These are phyloP conservation scores for Podarcis muralis DNA, from an alignment of 2,113 vertebrate species.

Conservation along the genomic window DNA sequence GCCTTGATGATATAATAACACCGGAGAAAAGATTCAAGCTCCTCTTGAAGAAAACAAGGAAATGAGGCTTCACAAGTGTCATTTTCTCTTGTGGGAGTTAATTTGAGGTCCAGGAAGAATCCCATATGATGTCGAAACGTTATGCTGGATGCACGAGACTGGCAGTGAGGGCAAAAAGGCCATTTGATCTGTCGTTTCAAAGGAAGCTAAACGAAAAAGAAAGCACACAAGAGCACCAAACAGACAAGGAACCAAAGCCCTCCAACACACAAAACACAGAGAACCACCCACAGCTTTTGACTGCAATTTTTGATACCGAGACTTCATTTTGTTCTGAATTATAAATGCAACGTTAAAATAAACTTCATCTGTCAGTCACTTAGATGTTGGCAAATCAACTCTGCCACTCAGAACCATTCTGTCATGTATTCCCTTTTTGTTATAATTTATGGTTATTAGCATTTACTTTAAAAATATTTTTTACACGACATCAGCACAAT, in stretches of 20 bases:
- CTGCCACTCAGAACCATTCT: no score
- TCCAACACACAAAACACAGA: not conserved
- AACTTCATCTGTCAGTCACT: not conserved
- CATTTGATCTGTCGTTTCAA: not conserved
- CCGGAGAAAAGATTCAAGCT: not conserved
- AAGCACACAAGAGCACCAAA: not conserved
- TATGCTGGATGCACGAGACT: fast-evolving
- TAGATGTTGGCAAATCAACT: not conserved
- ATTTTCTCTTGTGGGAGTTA: not conserved
- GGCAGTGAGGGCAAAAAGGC: fast-evolving
- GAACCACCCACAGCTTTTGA: not conserved
- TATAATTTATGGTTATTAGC: not conserved
- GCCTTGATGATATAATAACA: not conserved
- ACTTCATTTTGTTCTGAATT: not conserved
- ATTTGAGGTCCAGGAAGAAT: not conserved
- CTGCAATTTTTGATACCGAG: not conserved
- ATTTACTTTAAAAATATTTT: not conserved
- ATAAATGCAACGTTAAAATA: not conserved
- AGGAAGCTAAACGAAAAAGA: not conserved
- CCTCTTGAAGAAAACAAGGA: not conserved
- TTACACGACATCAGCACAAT: not conserved
- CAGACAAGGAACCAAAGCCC: not conserved
- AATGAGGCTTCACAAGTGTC: not conserved
- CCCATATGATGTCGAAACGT: not conserved
- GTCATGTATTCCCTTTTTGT: not conserved